phyloP scores from a whole-genome alignment of 2,888 invertebrate species.

The Pollenia griseotomentosa region DNA sequence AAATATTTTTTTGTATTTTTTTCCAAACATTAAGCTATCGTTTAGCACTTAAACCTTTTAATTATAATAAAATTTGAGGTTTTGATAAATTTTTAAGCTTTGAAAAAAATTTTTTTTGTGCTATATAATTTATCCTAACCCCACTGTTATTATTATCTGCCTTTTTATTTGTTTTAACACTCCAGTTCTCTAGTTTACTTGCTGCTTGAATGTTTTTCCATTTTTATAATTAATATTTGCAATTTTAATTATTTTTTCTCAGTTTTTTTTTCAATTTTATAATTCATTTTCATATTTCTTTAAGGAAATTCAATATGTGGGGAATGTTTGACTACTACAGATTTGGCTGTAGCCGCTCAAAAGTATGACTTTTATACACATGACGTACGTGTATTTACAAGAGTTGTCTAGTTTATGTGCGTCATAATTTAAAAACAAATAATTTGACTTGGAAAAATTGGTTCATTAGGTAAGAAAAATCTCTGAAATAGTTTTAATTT shows the following conservation, averaged over 20 bases:
- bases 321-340: conserved; percentile 43
- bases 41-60: no score
- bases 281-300: conserved; percentile 53
- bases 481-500: conserved; percentile 27
- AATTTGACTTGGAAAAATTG: conserved; percentile 64
- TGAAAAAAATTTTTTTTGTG: no score
- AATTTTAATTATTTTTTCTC: conserved; percentile 55
- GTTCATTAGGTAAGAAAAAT: conserved; percentile 72
- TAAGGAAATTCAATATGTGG: conserved; percentile 70
- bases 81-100: no score
- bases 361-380: not conserved
- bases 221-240: conserved; percentile 62
- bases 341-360: conserved; percentile 30
- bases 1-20: no score
- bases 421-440: conserved; percentile 56
- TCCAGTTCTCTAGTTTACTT: conserved; percentile 37
- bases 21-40: no score
- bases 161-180: conserved; percentile 50
- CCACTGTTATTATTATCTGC: conserved; percentile 39
- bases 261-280: conserved; percentile 11
- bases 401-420: conserved; percentile 1
- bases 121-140: not conserved
- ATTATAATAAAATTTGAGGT: no score
- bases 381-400: not conserved
- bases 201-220: conserved; percentile 18